phyloP scores from a whole-genome alignment of 2,113 vertebrate genomes.

The Austrofundulus limnaeus region DNA sequence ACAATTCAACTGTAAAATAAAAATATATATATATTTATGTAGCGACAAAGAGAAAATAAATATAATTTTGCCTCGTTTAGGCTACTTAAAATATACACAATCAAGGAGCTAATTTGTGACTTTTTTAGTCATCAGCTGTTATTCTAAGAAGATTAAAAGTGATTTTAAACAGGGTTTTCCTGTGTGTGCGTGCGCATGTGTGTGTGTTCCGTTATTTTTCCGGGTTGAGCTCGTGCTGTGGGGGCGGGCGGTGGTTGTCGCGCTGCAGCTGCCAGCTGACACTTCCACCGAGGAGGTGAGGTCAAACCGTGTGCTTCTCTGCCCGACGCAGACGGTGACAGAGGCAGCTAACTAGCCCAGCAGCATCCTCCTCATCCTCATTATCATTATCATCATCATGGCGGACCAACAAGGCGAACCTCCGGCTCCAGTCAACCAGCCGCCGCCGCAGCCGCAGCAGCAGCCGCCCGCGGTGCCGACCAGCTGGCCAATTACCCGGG shows the following conservation, averaged over 20 bases:
- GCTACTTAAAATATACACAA: background rate
- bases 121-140: background rate
- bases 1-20: background rate
- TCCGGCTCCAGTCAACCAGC: conserved; percentile 81
- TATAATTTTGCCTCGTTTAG: too few relatives aligned
- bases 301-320: conserved; percentile 42
- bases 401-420: conserved; percentile 88
- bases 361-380: conserved; percentile 76
- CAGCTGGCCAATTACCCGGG: conserved; percentile 94
- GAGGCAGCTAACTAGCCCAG: conserved; percentile 75
- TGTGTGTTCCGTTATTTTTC: conserved; percentile 68
- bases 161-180: conserved; percentile 5
- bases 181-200: conserved; percentile 11
- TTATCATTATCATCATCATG: conserved; percentile 85
- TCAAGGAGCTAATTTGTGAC: background rate
- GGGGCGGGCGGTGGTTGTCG: conserved; percentile 63
- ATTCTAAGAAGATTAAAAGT: background rate
- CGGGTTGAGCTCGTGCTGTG: conserved; percentile 71
- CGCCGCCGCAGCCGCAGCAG: conserved; percentile 57
- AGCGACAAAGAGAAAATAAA: too few relatives aligned
- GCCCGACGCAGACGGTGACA: conserved; percentile 56
- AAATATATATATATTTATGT: too few relatives aligned
- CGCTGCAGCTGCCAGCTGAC: conserved; percentile 66
- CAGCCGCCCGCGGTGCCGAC: conserved; percentile 77
- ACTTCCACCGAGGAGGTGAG: conserved; percentile 61